phyloP scores from a whole-genome alignment of 2,888 invertebrate species.

The Andrena haemorrhoa region DNA sequence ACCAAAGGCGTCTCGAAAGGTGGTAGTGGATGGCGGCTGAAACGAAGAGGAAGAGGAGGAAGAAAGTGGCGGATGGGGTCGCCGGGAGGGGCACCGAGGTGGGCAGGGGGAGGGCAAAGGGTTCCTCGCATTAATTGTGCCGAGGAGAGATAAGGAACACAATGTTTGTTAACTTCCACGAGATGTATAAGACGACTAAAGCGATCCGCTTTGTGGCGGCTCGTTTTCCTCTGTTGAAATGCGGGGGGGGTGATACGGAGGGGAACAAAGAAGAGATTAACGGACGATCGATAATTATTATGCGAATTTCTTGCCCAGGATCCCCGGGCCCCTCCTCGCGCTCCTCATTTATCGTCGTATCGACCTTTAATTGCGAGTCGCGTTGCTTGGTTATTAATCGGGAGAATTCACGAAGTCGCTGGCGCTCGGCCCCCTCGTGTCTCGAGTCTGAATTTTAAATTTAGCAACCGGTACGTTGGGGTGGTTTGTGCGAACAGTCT shows the following conservation, averaged over 20 bases:
- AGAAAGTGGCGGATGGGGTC: constrained; percentile 50
- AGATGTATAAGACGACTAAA: constrained; percentile 76
- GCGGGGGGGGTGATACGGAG: constrained; percentile 34
- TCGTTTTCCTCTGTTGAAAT: constrained; percentile 68
- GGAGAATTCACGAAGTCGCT: constrained; percentile 9
- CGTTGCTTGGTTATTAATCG: constrained; percentile 42
- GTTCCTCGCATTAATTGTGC: constrained; percentile 81
- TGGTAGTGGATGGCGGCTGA: constrained; percentile 63
- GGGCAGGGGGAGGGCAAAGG: constrained; percentile 69
- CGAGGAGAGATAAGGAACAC: constrained; percentile 81
- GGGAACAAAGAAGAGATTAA: constrained; percentile 78
- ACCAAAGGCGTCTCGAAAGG: constrained; percentile 76
- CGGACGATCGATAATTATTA: constrained; percentile 77
- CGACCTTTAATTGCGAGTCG: constrained; percentile 53
- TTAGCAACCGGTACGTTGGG: background rate
- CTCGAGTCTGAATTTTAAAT: background rate
- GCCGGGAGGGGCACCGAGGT: constrained; percentile 28
- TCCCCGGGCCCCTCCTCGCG: constrained; percentile 14
- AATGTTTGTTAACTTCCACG: constrained; percentile 81
- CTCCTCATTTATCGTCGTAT: constrained; percentile 51
- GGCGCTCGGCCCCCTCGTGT: background rate
- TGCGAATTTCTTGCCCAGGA: constrained; percentile 69
- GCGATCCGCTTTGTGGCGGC: constrained; percentile 76
- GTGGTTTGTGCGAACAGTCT: background rate
- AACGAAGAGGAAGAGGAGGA: constrained; percentile 49